Base-by-base conservation (phyloP, 2,888 invertebrate genomes). In the Euclidia mi region DNA sequence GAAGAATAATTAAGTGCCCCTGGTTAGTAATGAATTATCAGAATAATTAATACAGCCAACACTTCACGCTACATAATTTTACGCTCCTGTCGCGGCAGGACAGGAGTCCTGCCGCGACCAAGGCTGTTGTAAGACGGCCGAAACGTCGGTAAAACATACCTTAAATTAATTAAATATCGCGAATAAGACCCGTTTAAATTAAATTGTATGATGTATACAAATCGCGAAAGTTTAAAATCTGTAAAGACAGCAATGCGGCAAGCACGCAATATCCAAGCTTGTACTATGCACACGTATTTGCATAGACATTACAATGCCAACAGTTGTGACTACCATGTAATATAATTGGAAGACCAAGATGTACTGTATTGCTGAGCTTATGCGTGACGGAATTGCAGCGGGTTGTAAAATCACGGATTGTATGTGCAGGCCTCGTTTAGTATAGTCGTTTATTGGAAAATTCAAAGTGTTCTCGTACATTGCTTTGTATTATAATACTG, bases 231-330 rank as follows among this genome's bases (percentile, higher is more conserved):
- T n/a, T n/a, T n/a, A n/a, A n/a, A n/a, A n/a, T n/a, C n/a, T 62
- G 48, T 68, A 74, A 77, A 79, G 82, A 81, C 81, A 76, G 79
- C 78, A 84, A 78, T 87, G 78, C 77, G 74, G 73, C 69, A 79
- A 71, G 77, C 79, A 72, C 82, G 81, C 82, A 88, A 87, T 88
- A 85, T 49, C 34, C 49, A 42, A 25, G 17, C 12, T 3, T 48
- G 40, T 41, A 48, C 20, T 40, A 48, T 87, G 84, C 83, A 84
- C 60, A 73, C 43, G 63, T 79, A 88, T 88, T 86, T 84, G 84
- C 88, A 88, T 87, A 83, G 70, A 78, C 79, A 79, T 73, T 75
- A 73, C 72, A 76, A 65, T 40, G 65, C 70, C 65, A 62, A 65
- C 55, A 65, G 72, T 79, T 77, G 78, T 76, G 70, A 68, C 58